Evolutionary conservation across 2,797 vertebrate species (phyloP).

Genomic region (Gadopsis marmoratus): DNA sequence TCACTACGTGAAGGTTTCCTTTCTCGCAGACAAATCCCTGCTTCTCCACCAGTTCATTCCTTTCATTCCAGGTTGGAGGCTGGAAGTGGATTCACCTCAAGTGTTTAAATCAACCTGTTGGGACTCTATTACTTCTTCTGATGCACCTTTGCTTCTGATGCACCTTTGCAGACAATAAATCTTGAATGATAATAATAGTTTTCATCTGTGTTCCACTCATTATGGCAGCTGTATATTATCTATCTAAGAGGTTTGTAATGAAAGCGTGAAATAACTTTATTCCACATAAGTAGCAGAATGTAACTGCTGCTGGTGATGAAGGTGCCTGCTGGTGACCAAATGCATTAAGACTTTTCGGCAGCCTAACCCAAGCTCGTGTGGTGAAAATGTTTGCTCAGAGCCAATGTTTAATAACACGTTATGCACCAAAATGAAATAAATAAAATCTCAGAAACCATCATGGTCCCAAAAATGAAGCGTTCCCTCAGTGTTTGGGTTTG

Average conservation of each 20-base stretch:
- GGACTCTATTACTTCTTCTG: slow-evolving; percentile 35
- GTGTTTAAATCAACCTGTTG: slow-evolving; percentile 52
- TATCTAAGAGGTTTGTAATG: slow-evolving; percentile 1
- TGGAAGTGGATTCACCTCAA: slow-evolving; percentile 54
- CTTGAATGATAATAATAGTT: not conserved
- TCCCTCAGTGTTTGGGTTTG: slow-evolving; percentile 64
- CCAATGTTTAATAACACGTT: slow-evolving; percentile 70
- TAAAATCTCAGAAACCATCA: slow-evolving; percentile 65
- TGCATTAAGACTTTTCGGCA: slow-evolving; percentile 50
- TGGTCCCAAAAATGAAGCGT: slow-evolving; percentile 53
- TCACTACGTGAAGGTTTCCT: not conserved
- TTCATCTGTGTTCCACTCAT: not conserved
- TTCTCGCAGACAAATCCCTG: slow-evolving; percentile 8
- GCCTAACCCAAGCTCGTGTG: slow-evolving; percentile 47
- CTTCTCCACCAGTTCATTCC: slow-evolving; percentile 44
- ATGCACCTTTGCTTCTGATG: slow-evolving; percentile 14
- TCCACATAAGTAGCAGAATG: not conserved
- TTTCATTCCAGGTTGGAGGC: slow-evolving; percentile 51
- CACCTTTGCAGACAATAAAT: slow-evolving; percentile 14
- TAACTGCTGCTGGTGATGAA: slow-evolving; percentile 33
- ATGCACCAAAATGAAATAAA: slow-evolving; percentile 64
- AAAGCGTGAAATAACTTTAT: slow-evolving; percentile 1
- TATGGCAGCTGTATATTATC: not conserved
- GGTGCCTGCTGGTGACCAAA: slow-evolving; percentile 40
- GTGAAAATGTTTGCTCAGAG: slow-evolving; percentile 58